Conservation (phyloP, 1,140 invertebrate genomes). For the Hydropsyche tenuis region DNA sequence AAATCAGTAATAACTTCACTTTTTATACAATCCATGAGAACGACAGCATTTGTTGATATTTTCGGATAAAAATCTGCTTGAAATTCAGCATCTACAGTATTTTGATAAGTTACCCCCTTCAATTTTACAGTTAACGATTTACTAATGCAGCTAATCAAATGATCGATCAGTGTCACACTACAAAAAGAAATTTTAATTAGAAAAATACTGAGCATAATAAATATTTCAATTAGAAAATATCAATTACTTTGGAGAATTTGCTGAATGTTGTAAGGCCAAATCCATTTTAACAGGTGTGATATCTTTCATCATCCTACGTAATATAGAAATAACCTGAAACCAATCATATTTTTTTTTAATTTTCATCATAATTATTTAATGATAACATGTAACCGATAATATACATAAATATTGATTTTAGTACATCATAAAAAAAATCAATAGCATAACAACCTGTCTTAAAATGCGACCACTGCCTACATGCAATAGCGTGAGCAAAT, state of each 20-base stretch:
- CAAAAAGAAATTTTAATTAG: constrained; percentile 9
- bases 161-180: constrained; percentile 57
- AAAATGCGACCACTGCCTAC: constrained; percentile 94
- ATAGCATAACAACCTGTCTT: constrained; percentile 77
- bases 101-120: constrained; percentile 68
- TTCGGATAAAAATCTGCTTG: constrained; percentile 50
- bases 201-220: neutral
- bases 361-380: constrained; percentile 15
- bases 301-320: constrained; percentile 58
- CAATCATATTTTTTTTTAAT: constrained; percentile 10
- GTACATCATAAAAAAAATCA: neutral
- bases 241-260: constrained; percentile 3
- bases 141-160: constrained; percentile 59
- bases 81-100: constrained; percentile 57
- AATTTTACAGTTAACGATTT: constrained; percentile 59
- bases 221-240: neutral
- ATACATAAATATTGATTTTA: too few relatives aligned
- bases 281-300: constrained; percentile 58
- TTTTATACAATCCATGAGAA: constrained; percentile 40
- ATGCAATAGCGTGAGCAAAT: constrained; percentile 87
- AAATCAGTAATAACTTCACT: constrained; percentile 50
- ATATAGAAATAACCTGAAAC: constrained; percentile 58
- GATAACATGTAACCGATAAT: too few relatives aligned
- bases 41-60: neutral
- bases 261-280: neutral